Evolutionary conservation across 2,113 vertebrate genomes (phyloP), one percentile per base, ranked within the genome.

Genomic region (Hypocryptadius cinnamomeus): DNA sequence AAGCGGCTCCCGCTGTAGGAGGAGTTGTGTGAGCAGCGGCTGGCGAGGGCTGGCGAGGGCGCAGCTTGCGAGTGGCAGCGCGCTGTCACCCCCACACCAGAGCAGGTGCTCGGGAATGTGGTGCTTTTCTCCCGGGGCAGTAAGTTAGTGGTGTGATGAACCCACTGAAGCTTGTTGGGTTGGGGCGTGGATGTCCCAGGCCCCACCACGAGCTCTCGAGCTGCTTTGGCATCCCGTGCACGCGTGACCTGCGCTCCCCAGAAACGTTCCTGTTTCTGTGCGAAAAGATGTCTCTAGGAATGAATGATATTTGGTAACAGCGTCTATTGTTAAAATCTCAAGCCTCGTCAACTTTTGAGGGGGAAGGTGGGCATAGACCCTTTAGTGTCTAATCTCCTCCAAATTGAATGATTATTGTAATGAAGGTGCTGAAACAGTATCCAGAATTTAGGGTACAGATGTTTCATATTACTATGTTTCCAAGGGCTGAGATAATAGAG

Each of bases 61-160:
- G 11, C 82, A 85, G 90, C 68, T 97, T 68, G 79, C 2, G 66
- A 81, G 48, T 16, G 60, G 54, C 86, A 69, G 1, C 9, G 11
- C 1, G 70, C 91, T 60, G 47, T 79, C 78, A 72, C 96, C 50
- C 44, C 72, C 74, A 79, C 63, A 50, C 82, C 92, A 85, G 66
- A 94, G 95, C 87, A 73, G 97, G 94, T 11, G 96, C 53, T 50
- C 15, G 22, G 64, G 95, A 95, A 79, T 25, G 68, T 80, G 57
- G 56, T 68, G 91, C 1, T 95, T 94, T 92, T 61, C 85, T 90
- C 87, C 85, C 72, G 8, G 65, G 95, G 94, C 82, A 64, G 92
- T 94, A 88, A 97, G 97, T 97, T 97, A 69, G 94, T 92, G 94
- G 86, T 60, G 69, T 94, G 97, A 92, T 92, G 96, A 98, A 96